Conservation (phyloP, 2,888 invertebrate species). For the Eurois occulta region DNA sequence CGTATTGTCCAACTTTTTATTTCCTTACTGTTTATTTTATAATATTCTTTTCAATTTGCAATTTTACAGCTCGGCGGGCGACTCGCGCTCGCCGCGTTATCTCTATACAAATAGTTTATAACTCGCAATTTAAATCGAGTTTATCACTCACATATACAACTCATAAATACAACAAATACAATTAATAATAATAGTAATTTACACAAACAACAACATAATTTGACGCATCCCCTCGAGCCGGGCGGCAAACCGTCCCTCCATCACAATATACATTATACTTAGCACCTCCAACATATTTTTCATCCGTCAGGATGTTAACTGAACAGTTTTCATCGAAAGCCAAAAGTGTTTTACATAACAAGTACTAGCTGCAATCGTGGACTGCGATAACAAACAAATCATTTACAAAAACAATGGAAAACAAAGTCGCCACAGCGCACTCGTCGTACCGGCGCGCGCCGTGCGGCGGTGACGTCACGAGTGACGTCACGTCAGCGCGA, state of each 20-base stretch:
- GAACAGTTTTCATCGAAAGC: slow-evolving; percentile 57
- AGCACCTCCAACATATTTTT: slow-evolving; percentile 79
- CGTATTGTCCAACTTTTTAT: slow-evolving; percentile 88
- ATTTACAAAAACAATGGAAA: slow-evolving; percentile 71
- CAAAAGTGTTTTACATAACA: slow-evolving; percentile 60
- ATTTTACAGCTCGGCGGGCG: slow-evolving; percentile 68
- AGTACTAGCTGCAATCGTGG: slow-evolving; percentile 66
- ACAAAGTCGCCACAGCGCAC: slow-evolving; percentile 56
- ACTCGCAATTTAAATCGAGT: slow-evolving; percentile 79
- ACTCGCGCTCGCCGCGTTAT: slow-evolving; percentile 56
- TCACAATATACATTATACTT: slow-evolving; percentile 69
- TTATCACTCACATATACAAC: slow-evolving; percentile 77
- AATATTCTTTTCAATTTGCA: slow-evolving; percentile 77
- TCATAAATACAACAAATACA: slow-evolving; percentile 87
- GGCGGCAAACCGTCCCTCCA: slow-evolving; percentile 46
- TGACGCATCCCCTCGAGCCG: slow-evolving; percentile 61
- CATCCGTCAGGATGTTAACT: slow-evolving; percentile 73
- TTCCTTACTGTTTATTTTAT: slow-evolving; percentile 75
- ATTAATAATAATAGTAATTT: slow-evolving; percentile 81
- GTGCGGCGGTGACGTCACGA: not conserved
- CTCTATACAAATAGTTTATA: slow-evolving; percentile 76
- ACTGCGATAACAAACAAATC: slow-evolving; percentile 71
- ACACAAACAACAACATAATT: slow-evolving; percentile 83
- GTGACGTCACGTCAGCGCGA: not conserved
- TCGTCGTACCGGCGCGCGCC: slow-evolving; percentile 17